phyloP scores from a whole-genome alignment of 2,888 invertebrate genomes.

The Polietes domitor region DNA sequence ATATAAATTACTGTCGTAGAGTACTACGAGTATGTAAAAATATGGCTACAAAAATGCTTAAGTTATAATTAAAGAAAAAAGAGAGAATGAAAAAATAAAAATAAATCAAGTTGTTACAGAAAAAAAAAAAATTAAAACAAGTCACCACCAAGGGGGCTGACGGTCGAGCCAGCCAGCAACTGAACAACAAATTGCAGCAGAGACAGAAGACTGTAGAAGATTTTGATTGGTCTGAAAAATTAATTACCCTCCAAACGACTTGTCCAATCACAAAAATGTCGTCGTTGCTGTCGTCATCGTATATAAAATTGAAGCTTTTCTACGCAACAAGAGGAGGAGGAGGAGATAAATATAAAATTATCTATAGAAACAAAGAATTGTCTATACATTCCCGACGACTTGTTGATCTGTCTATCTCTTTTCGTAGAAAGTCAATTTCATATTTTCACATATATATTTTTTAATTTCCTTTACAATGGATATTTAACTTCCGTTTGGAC shows the following conservation, averaged over 20 bases:
- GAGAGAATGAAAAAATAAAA: too few species aligned
- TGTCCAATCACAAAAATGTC: conserved; percentile 44
- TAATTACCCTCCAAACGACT: neutral
- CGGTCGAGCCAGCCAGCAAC: neutral
- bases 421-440: neutral
- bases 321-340: neutral
- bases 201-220: neutral
- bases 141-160: neutral
- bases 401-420: too few species aligned
- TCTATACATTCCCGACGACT: too few species aligned
- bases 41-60: neutral
- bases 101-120: neutral
- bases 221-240: conserved; percentile 14
- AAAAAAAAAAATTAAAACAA: too few species aligned
- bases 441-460: conserved; percentile 1
- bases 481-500: conserved; percentile 22
- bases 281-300: neutral
- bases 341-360: neutral
- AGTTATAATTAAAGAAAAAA: conserved; percentile 13
- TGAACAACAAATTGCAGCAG: neutral
- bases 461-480: conserved; percentile 55
- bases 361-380: too few species aligned
- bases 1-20: neutral
- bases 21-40: neutral
- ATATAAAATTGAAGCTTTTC: neutral